Conservation (phyloP, 2,888 invertebrate genomes). For the Linnaemya vulpina region DNA sequence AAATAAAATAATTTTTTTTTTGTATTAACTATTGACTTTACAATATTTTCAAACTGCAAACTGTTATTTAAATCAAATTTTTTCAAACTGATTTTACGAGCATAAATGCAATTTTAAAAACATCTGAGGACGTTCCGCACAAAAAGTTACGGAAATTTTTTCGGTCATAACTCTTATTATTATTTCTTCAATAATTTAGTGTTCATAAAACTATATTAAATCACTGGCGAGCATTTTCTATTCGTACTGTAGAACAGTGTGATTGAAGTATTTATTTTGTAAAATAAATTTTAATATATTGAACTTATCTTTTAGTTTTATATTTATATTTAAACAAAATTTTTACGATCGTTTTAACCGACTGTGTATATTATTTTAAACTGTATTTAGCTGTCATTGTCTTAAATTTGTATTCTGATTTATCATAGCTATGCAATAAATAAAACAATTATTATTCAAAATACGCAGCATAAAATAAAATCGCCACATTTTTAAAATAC, state of each 20-base stretch:
- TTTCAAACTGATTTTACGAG: no score
- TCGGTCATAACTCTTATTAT: not conserved
- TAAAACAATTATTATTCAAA: conserved; percentile 4
- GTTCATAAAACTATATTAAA: not conserved
- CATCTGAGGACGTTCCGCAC: no score
- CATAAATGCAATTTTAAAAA: no score
- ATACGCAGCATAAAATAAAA: conserved; percentile 48
- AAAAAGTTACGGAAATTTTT: no score
- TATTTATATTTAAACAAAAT: conserved; percentile 6
- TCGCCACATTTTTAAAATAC: conserved; percentile 12
- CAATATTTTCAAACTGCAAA: no score
- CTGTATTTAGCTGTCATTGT: conserved; percentile 21
- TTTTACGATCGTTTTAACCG: conserved; percentile 11
- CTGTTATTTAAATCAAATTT: no score
- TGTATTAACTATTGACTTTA: no score
- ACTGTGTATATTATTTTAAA: conserved; percentile 49
- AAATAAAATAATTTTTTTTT: no score
- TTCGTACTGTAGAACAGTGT: conserved; percentile 1
- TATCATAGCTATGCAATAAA: conserved; percentile 56
- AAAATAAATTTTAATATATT: not conserved
- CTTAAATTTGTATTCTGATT: conserved; percentile 17
- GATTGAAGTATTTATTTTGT: not conserved
- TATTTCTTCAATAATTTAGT: not conserved
- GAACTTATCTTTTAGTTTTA: conserved; percentile 16
- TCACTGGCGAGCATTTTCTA: not conserved